A percentile compares a stretch with the other conserved stretches of the same genome.
Evolutionary conservation across 2,797 vertebrate species (phyloP).

Genomic region (Perodicticus potto): DNA sequence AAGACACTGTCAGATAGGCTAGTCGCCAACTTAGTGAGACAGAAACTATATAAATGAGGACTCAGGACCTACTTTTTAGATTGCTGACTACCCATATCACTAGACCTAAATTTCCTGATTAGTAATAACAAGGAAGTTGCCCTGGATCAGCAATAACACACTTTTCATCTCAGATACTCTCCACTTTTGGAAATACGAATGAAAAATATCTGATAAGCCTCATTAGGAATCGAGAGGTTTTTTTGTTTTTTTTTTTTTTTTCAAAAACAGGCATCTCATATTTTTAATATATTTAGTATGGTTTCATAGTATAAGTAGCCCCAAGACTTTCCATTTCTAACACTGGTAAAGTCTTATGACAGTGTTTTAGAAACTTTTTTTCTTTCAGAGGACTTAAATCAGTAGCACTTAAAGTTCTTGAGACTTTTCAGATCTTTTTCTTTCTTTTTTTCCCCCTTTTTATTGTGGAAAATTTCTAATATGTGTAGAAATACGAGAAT

Average conservation of each 20-base stretch:
- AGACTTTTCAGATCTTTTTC: background rate
- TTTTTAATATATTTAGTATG: background rate
- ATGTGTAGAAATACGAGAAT: background rate
- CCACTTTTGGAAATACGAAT: background rate
- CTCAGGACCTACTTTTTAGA: background rate
- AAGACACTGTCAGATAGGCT: background rate
- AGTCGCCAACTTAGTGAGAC: background rate
- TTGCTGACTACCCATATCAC: background rate
- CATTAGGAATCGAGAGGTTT: background rate
- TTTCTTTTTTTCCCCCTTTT: background rate
- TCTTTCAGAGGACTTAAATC: background rate
- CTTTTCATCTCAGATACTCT: constrained; percentile 23
- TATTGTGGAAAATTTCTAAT: constrained; percentile 8
- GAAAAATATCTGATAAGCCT: constrained; percentile 19
- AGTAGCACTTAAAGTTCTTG: background rate
- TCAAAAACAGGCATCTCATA: background rate
- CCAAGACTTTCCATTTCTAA: background rate
- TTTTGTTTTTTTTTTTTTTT: constrained; percentile 13
- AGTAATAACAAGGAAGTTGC: background rate
- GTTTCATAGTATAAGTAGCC: background rate
- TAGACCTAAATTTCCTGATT: background rate
- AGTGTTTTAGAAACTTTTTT: background rate
- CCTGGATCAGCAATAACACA: background rate
- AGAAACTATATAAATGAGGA: background rate
- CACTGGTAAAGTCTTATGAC: background rate